phyloP scores from a whole-genome alignment of 2,888 invertebrate genomes.

The Trissolcus brochymenae region DNA sequence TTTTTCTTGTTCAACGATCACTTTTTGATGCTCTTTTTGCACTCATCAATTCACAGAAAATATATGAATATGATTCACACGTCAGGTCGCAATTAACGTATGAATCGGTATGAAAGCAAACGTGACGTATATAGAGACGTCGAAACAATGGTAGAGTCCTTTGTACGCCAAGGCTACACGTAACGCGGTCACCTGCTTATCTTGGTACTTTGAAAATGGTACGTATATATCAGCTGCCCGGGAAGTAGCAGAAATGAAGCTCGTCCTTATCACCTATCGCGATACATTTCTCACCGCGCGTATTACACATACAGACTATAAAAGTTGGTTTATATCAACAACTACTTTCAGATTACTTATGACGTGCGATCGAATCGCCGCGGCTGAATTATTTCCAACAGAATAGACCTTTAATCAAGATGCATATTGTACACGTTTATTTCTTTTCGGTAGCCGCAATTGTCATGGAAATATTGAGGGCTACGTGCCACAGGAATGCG shows the following conservation, averaged over 20 bases:
- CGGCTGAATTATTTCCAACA: slow-evolving; percentile 37
- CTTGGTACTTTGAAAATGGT: slow-evolving; percentile 47
- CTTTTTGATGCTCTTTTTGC: slow-evolving; percentile 7
- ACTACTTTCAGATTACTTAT: slow-evolving; percentile 42
- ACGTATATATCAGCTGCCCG: slow-evolving; percentile 46
- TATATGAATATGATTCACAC: slow-evolving; percentile 52
- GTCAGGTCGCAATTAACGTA: slow-evolving; percentile 49
- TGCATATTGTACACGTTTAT: slow-evolving; percentile 15
- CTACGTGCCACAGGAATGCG: background rate
- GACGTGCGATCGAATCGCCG: slow-evolving; percentile 31
- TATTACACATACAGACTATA: slow-evolving; percentile 49
- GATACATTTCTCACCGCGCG: slow-evolving; percentile 53
- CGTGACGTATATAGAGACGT: slow-evolving; percentile 59
- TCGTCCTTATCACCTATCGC: slow-evolving; percentile 58
- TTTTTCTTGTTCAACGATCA: slow-evolving; percentile 5
- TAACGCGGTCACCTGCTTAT: slow-evolving; percentile 57
- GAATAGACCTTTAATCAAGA: slow-evolving; percentile 36
- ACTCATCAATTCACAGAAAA: background rate
- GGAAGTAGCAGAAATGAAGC: slow-evolving; percentile 47
- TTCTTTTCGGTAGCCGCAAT: slow-evolving; percentile 49
- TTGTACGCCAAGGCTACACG: slow-evolving; percentile 42
- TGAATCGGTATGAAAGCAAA: slow-evolving; percentile 36
- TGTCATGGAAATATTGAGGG: slow-evolving; percentile 49
- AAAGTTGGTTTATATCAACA: slow-evolving; percentile 46
- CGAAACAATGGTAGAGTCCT: slow-evolving; percentile 61